Evolutionary conservation across 2,113 vertebrate species (phyloP).

Genomic region (Cygnus buccinator): DNA sequence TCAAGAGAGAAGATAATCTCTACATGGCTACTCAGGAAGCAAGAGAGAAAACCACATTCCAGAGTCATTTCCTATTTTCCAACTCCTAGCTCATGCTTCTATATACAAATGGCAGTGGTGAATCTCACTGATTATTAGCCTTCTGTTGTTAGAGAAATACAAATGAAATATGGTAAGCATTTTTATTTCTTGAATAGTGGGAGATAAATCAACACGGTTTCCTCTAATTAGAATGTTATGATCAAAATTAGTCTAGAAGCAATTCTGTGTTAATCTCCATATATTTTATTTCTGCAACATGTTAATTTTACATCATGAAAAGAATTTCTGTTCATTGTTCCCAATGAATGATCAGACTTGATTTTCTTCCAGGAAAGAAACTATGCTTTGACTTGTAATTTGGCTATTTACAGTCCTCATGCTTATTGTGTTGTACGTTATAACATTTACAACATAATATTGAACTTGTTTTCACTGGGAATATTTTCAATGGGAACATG

Average conservation of each 20-base stretch:
- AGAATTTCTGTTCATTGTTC: neutral
- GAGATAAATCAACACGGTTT: neutral
- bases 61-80: neutral
- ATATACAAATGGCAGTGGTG: neutral
- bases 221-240: neutral
- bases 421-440: neutral
- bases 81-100: neutral
- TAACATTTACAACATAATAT: neutral
- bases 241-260: neutral
- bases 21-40: neutral
- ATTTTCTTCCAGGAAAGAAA: slow-evolving; percentile 8
- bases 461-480: neutral
- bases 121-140: neutral
- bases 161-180: neutral
- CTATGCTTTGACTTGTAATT: neutral
- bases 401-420: neutral
- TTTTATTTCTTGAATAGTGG: neutral
- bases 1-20: neutral
- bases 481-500: neutral
- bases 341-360: neutral
- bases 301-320: neutral
- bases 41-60: neutral
- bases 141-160: neutral
- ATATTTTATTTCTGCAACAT: neutral
- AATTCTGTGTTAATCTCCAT: neutral